A percentile compares a stretch with the other conserved stretches of the same genome.
Conservation (phyloP, 2,888 invertebrate genomes). For the Pristionchus arcanus region DNA sequence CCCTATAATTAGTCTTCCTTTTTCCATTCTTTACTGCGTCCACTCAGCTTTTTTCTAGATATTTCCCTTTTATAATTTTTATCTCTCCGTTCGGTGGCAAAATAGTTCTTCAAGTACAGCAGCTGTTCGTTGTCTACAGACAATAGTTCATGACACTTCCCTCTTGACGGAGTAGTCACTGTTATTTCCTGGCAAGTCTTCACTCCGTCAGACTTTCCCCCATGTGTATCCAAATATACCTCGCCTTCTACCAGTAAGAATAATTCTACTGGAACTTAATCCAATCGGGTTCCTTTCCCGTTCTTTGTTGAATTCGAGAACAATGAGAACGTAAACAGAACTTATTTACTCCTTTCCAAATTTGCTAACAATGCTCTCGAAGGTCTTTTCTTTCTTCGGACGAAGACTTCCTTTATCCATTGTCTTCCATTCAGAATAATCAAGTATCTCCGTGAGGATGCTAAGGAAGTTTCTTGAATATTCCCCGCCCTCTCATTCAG, state of each 20-base stretch:
- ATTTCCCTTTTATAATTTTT: background rate
- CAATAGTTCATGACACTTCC: no score
- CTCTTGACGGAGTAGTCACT: background rate
- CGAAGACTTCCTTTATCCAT: background rate
- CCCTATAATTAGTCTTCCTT: background rate
- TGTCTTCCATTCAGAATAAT: constrained; percentile 1
- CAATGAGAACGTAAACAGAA: background rate
- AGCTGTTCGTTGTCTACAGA: no score
- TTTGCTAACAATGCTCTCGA: background rate
- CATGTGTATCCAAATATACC: no score
- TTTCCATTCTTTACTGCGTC: background rate
- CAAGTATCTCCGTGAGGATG: background rate
- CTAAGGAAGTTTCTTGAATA: background rate
- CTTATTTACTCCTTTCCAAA: background rate
- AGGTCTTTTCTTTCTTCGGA: background rate
- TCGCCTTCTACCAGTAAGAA: background rate
- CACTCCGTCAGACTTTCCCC: no score
- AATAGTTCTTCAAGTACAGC: no score
- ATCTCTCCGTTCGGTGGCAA: background rate
- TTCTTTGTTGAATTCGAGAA: background rate
- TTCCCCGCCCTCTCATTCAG: background rate
- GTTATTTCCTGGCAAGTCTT: background rate
- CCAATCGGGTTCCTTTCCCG: background rate
- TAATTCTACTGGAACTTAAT: constrained; percentile 6
- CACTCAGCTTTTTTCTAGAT: background rate